Evolutionary conservation across 2,888 invertebrate genomes (phyloP), one percentile per base, ranked within the genome.

Genomic region (Miltochrista miniata): DNA sequence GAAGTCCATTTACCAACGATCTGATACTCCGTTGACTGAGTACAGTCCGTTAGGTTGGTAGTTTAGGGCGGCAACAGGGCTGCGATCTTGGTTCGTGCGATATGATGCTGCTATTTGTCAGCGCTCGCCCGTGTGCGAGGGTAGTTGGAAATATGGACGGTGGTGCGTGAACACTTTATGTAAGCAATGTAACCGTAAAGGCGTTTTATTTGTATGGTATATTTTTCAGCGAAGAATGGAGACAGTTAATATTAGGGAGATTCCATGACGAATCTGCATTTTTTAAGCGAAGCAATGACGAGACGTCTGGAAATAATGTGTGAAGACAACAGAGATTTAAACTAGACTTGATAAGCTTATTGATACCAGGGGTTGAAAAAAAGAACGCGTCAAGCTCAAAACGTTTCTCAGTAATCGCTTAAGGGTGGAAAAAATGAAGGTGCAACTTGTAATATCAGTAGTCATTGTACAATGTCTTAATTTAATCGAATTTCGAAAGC

Each of bases 1-100:
- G 18, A 5, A 24, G 18, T 24, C 18, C 18, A 24, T 24, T 44
- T 44, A 44, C 13, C 29, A 29, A 41, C 35, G 38, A 62, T 66
- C 56, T 47, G 64, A 64, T 67, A 64, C 45, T 11, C 10, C n/a
- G 24, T 46, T 63, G 56, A 64, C 35, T 43, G 43, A 66, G 42
- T 54, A 45, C 30, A 36, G 36, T 31, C 49, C 11, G 45, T 54
- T 49, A 31, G 42, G 33, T 10, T 38, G 48, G 62, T 66, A 56
- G 56, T 50, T 44, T 37, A 45, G 48, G 45, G 44, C 39, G 35
- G 48, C 48, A 46, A 48, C 38, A 55, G 34, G 38, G 30, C 37
- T 49, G 48, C 53, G 45, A 51, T 66, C 59, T 53, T 12, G 43
- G 48, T 31, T n/a, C 15, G 36, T 24, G 43, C 54, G 47, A 53